Evolutionary conservation across 2,888 invertebrate genomes (phyloP), one percentile per base, ranked within the genome.

Genomic region (Onthophagus sagittarius): DNA sequence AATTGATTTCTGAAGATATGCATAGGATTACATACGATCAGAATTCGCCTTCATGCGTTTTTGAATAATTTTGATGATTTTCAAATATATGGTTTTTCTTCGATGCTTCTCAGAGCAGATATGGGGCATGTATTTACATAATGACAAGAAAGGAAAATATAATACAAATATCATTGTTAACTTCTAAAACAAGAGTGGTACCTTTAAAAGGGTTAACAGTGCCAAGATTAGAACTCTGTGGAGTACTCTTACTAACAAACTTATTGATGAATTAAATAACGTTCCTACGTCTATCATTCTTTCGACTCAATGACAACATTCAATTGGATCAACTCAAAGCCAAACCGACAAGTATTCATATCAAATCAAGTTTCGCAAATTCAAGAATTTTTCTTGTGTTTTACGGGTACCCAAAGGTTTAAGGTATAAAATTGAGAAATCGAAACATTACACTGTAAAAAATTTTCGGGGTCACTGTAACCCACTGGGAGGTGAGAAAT

Each of bases 331-430:
- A 63, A 72, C 15, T 62, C 73, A 5, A 69, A 62, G 32, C 74
- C 79, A 72, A 71, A 76, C n/a, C n/a, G n/a, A n/a, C n/a, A n/a
- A 70, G 76, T 75, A 2, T 77, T 79, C 69, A 77, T 80, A 75
- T 79, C 79, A 1, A 82, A 83, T 74, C 71, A 81, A 39, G 79
- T 82, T 1, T 76, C 78, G 0, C 72, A 79, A 71, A 81, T 83
- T 13, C 79, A 81, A 72, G 76, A 78, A 23, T 39, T 75, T n/a
- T n/a, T n/a, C n/a, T n/a, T n/a, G n/a, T n/a, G n/a, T n/a, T n/a
- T n/a, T n/a, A n/a, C n/a, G n/a, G n/a, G n/a, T n/a, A n/a, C n/a
- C n/a, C n/a, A n/a, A n/a, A n/a, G n/a, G n/a, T n/a, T n/a, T n/a
- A n/a, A n/a, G n/a, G n/a, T n/a, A n/a, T n/a, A n/a, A n/a, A n/a